Evolutionary conservation across 2,113 vertebrate species (phyloP).

Genomic region (Notarius quadriscutis): DNA sequence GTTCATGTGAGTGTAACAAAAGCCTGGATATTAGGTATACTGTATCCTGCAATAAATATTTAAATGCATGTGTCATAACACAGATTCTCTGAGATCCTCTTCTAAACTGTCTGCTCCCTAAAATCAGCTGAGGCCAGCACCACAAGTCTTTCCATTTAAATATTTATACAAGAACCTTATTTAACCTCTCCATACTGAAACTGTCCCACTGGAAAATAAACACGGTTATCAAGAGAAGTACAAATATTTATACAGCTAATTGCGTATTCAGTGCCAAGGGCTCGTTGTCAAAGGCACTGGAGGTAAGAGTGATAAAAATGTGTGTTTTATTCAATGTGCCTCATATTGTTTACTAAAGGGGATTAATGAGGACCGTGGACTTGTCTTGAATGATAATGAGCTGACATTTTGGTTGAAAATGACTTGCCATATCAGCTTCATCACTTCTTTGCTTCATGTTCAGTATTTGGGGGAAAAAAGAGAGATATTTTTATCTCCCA

Average conservation of each 20-base stretch:
- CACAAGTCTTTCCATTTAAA: conserved; percentile 53
- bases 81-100: not conserved
- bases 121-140: conserved; percentile 50
- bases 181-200: conserved; percentile 20
- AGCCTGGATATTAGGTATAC: not conserved
- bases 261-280: conserved; percentile 40
- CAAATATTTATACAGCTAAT: conserved; percentile 58
- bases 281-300: conserved; percentile 42
- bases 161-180: conserved; percentile 54
- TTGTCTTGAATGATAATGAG: conserved; percentile 1
- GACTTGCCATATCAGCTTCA: too few relatives aligned
- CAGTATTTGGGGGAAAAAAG: not conserved
- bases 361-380: conserved; percentile 21
- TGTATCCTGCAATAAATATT: not conserved
- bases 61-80: not conserved
- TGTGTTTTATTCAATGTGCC: conserved; percentile 37
- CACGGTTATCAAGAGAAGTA: conserved; percentile 31
- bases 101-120: conserved; percentile 26
- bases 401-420: not conserved
- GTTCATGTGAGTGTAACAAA: not conserved
- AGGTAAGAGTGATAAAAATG: conserved; percentile 47
- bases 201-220: conserved; percentile 25
- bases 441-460: not conserved
- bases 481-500: not conserved
- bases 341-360: conserved; percentile 29